Base-by-base conservation (phyloP, 2,888 invertebrate species). In the Mesorhabditis belari region DNA sequence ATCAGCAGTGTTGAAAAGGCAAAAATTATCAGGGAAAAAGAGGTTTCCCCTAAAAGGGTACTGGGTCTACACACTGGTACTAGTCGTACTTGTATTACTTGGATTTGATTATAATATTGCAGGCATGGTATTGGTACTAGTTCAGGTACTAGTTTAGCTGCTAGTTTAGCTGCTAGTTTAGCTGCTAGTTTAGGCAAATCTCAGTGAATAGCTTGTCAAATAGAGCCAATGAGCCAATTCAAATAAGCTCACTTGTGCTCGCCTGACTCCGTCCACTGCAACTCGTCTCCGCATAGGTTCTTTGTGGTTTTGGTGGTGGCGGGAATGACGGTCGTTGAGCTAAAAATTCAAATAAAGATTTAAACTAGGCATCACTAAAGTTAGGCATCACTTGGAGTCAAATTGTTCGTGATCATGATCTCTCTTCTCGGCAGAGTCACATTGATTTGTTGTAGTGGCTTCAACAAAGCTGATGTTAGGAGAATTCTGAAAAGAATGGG, bases 241-340 rank as follows among this genome's bases (percentile, higher is more conserved):
- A n/a, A 35, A 35, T 9, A 35, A 35, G 44, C 44, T 35, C n/a
- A 35, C 44, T 35, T 35, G 44, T 35, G n/a, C 44, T 35, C 44
- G 44, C 44, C n/a, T 35, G 44, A 2, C 44, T 35, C n/a, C 44
- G 12, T 35, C 44, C 44, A 25, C 57, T 57, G 49, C 12, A 56
- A 56, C 12, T 19, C 29, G 23, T 35, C 23, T 56, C 44, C n/a
- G 12, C 17, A 9, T 35, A 44, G 57, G 23, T 54, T 57, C 26
- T 49, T 59, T 28, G 58, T 52, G 28, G 52, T 51, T 21, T 21
- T 60, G 5, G 63, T 57, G 12, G 57, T 60, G 50, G 57, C 21
- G 21, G 21, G 35, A 35, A 35, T 9, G 44, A n/a, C n/a, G 44
- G 44, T n/a, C n/a, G n/a, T 2, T n/a, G 44, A n/a, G n/a, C 44